Evolutionary conservation across 2,888 invertebrate genomes (phyloP), one percentile per base, ranked within the genome.

Genomic region (Esperia sulphurella): DNA sequence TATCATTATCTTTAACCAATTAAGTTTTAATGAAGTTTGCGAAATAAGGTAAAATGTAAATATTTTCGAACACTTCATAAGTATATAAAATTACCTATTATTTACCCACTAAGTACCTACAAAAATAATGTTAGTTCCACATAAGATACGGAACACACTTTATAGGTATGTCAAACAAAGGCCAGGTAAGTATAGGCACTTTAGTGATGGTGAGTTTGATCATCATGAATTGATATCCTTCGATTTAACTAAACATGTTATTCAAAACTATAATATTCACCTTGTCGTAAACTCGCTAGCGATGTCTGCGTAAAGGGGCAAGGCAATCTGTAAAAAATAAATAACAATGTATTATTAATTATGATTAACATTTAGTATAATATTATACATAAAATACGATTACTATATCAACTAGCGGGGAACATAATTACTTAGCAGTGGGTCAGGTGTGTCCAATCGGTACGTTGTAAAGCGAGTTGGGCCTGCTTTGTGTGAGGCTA

Each of bases 271-370:
- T 14, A 40, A 78, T 82, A 84, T 74, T 88, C 86, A 89, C 95
- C 94, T 94, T 94, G 94, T 83, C 92, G 91, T 91, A 94, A 92
- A 90, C 94, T 93, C 80, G 94, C 94, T 91, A 94, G 93, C 83
- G 94, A 94, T 85, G 93, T 92, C 90, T 93, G 93, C 83, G 94
- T 93, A 89, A 94, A 94, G 88, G 94, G 94, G 91, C 94, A 94
- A 91, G 94, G 93, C 90, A 94, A 92, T 92, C 94, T 94, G 92
- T 55, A 91, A 92, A 84, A 85, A 81, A 83, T 72, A 14, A 65
- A 51, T 44, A 45, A 47, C 45, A 53, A 33, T 39, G n/a, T 50
- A 29, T 43, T 52, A 54, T 51, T 39, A 39, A 41, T 45, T 41
- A 52, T 47, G 38, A 52, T 45, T 53, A 53, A 33, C 21, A 46